A percentile compares a stretch with the other conserved stretches of the same genome.
phyloP scores from a whole-genome alignment of 2,888 invertebrate species.

The Morpho achilles region DNA sequence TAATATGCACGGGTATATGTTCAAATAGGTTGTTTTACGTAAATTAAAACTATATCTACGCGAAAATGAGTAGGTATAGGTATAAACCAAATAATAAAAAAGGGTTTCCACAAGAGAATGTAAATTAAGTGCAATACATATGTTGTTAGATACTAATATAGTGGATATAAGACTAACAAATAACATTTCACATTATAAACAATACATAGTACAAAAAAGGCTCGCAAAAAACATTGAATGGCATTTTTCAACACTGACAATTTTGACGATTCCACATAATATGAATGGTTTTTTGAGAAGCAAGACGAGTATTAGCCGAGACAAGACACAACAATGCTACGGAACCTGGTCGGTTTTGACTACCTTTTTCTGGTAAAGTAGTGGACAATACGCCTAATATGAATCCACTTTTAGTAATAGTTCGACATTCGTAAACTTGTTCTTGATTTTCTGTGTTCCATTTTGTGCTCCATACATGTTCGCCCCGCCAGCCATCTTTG shows the following conservation, averaged over 20 bases:
- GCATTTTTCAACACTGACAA: not conserved
- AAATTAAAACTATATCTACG: too few species aligned
- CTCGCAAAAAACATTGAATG: not conserved
- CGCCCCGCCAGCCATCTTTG: slow-evolving; percentile 57
- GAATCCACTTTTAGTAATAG: slow-evolving; percentile 52
- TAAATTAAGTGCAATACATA: too few species aligned
- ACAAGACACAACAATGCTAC: slow-evolving; percentile 19
- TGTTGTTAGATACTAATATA: too few species aligned
- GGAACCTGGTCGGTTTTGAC: slow-evolving; percentile 20
- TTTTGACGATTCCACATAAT: slow-evolving; percentile 8
- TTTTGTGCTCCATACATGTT: slow-evolving; percentile 45
- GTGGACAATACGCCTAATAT: slow-evolving; percentile 60
- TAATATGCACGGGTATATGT: too few species aligned
- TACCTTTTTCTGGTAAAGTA: slow-evolving; percentile 55
- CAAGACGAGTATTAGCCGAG: slow-evolving; percentile 15
- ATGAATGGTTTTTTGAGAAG: slow-evolving; percentile 16
- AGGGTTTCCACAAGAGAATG: too few species aligned
- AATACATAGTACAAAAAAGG: slow-evolving; percentile 5
- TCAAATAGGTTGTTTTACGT: too few species aligned
- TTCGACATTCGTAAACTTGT: slow-evolving; percentile 58
- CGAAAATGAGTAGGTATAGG: too few species aligned
- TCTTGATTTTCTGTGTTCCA: slow-evolving; percentile 52
- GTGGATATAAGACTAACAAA: not conserved
- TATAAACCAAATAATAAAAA: too few species aligned
- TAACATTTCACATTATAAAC: slow-evolving; percentile 4